Evolutionary conservation across 2,888 invertebrate genomes (phyloP), one percentile per base, ranked within the genome.

Genomic region (Microchrysa polita): DNA sequence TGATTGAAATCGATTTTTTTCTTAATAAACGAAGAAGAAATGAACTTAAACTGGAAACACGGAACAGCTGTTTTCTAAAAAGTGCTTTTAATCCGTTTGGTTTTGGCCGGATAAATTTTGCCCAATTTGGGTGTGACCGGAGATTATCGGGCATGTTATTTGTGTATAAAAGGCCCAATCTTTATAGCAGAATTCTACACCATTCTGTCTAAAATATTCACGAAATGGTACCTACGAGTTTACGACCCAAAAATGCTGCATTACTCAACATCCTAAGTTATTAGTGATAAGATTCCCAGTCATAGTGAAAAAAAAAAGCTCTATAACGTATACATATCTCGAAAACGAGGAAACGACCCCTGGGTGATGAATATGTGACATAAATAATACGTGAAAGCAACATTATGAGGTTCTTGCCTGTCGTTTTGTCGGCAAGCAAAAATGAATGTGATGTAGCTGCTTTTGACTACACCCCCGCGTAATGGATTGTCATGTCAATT

Each of bases 311-410:
- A 55, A 59, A 23, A 27, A 59, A n/a, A n/a, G n/a, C n/a, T n/a
- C 22, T 59, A 23, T 34, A 59, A 27, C n/a, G 48, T 48, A 48
- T 48, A 27, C n/a, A 12, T 48, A 48, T 48, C 12, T 48, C 12
- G 10, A 34, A 4, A n/a, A 48, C 48, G 12, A 55, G 55, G 22
- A 55, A 22, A 42, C 63, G 20, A 63, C 42, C 42, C 63, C 16
- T 20, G 42, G 42, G 63, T 63, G 63, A 63, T 63, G 63, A 40
- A 63, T 63, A 14, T 63, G 42, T 63, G 63, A 63, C 63, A 63
- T 63, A 63, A 63, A 63, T 63, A 42, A 40, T 40, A 63, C 18
- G 40, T 40, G 63, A n/a, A 40, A 63, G 42, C n/a, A 23, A 23
- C 27, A 27, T 14, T 23, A 40, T 63, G 18, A 18, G 18, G 42